A percentile compares a stretch with the other conserved stretches of the same genome.
phyloP scores from a whole-genome alignment of 2,888 invertebrate genomes.

The Tricholauxania praeusta region DNA sequence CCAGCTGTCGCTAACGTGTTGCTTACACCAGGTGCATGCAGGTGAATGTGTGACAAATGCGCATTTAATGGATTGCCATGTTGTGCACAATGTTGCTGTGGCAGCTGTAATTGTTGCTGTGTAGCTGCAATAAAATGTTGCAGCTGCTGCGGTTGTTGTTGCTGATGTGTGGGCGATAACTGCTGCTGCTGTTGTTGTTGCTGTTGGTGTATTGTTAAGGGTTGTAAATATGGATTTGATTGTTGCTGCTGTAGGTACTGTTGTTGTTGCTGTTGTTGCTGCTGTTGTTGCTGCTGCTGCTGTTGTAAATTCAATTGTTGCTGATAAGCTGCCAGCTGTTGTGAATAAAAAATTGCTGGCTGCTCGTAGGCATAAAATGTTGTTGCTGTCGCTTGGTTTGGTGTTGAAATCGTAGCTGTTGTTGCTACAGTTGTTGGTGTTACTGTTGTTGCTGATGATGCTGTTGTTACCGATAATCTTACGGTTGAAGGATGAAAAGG shows the following conservation, averaged over 20 bases:
- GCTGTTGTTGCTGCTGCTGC: conserved; percentile 46
- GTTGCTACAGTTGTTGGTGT: conserved; percentile 29
- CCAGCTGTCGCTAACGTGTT: conserved; percentile 65
- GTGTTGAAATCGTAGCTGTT: conserved; percentile 28
- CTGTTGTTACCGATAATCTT: conserved; percentile 40
- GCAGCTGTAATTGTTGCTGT: conserved; percentile 44
- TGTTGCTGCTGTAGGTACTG: conserved; percentile 42
- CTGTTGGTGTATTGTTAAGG: conserved; percentile 35
- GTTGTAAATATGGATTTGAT: conserved; percentile 41
- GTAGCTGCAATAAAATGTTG: conserved; percentile 42
- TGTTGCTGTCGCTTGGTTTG: conserved; percentile 24
- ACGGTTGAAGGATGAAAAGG: conserved; percentile 59
- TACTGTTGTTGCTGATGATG: conserved; percentile 36
- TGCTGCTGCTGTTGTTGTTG: conserved; percentile 43
- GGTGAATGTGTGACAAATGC: conserved; percentile 49
- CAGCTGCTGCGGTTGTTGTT: conserved; percentile 46
- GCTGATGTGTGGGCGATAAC: conserved; percentile 37
- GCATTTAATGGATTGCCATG: conserved; percentile 51
- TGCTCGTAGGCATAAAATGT: conserved; percentile 56
- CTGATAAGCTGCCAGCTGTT: conserved; percentile 47
- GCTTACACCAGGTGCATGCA: conserved; percentile 62
- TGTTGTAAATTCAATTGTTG: conserved; percentile 44
- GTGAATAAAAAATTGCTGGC: conserved; percentile 57
- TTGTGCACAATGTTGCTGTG: conserved; percentile 57
- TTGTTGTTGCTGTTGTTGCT: conserved; percentile 44